Evolutionary conservation across 2,113 vertebrate genomes (phyloP).

Genomic region (Oncorhynchus masou): DNA sequence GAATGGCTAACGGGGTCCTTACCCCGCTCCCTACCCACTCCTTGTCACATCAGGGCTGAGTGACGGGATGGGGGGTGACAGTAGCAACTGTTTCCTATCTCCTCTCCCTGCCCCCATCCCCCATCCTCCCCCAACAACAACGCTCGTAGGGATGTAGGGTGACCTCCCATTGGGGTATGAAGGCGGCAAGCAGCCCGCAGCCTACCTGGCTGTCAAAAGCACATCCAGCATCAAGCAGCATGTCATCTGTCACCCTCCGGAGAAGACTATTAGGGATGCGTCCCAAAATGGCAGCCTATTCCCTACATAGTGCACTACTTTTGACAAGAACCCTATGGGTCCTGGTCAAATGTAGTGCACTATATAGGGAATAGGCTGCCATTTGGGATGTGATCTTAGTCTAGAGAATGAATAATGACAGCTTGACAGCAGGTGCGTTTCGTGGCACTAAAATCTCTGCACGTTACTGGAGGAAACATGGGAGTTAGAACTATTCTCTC

Average conservation of each 20-base stretch:
- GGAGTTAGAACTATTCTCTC: neutral
- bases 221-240: conserved; percentile 39
- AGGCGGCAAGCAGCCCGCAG: conserved; percentile 25
- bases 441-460: neutral
- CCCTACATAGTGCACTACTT: no score
- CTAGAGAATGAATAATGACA: conserved; percentile 8
- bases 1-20: conserved; percentile 25
- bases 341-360: no score
- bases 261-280: conserved; percentile 13
- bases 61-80: conserved; percentile 65
- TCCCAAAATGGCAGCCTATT: neutral
- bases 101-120: conserved; percentile 18
- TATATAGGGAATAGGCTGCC: no score
- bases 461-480: neutral
- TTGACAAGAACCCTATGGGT: no score
- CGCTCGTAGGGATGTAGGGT: conserved; percentile 32
- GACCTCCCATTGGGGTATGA: conserved; percentile 51
- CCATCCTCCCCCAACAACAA: conserved; percentile 1
- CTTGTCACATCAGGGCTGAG: conserved; percentile 63
- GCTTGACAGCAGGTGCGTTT: neutral
- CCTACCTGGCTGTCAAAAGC: conserved; percentile 61
- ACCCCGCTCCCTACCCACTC: conserved; percentile 30
- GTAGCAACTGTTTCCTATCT: conserved; percentile 59
- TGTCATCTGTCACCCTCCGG: conserved; percentile 19
- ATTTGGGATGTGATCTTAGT: neutral